Base-by-base conservation (phyloP, 2,888 invertebrate genomes). In the Protophormia terraenovae region DNA sequence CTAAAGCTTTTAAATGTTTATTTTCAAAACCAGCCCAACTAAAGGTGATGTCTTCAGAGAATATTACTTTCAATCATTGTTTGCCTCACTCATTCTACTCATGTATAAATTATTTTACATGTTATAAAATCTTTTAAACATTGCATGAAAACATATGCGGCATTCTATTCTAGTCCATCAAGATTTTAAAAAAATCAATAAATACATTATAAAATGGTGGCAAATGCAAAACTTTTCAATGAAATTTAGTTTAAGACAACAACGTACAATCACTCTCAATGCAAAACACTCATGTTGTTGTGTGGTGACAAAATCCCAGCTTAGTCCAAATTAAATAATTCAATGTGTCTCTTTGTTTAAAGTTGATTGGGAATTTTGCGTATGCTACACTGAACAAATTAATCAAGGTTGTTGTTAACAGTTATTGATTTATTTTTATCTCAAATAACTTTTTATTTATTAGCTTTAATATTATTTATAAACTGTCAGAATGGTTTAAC, bases 131-230 rank as follows among this genome's bases (percentile, higher is more conserved):
- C 8, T 7, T 24, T 5, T 41, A 29, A 41, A 45, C 14, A 19
- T 38, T 16, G 45, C 22, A 7, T 55, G 4, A 35, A 47, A 10
- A 38, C 24, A 35, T 4, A 29, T 77, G 66, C 55, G 22, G 4
- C 27, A 27, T 62, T 45, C 14, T 53, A 19, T 72, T 80, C 62
- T 80, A 41, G 62, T 41, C 19, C 53, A 79, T 79, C 71, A 72
- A 72, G 79, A 79, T 72, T 72, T 79, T 24, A 47, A 72, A 55
- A 64, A 64, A 79, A 79, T 79, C 71, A 79, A 79, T 79, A n/a
- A n/a, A n/a, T n/a, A n/a, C n/a, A n/a, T n/a, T n/a, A 79, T 22
- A 55, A 2, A 1, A 27, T 55, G 4, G 53, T 64, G 50, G 2
- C n/a, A 66, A 53, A 32, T 41, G 22, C n/a, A 41, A 66, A n/a